Base-by-base conservation (phyloP, 2,797 vertebrate species). In the Chrysolophus pictus region DNA sequence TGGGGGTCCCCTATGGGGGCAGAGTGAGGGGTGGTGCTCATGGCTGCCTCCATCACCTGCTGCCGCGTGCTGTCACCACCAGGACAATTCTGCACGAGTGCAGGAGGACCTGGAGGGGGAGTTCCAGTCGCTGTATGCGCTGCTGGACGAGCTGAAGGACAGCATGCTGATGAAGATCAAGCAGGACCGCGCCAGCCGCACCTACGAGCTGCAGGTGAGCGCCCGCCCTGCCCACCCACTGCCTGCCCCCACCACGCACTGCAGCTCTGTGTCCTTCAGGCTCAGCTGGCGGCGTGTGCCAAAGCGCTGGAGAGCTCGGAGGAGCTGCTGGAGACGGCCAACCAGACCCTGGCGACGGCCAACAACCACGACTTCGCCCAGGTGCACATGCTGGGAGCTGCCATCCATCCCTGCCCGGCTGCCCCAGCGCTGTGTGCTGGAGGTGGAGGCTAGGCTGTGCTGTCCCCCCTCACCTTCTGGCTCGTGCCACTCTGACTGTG, bases 271-370 rank as follows among this genome's bases (percentile, higher is more conserved):
- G 73, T 67, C 73, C 16, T 1, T 9, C 97, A 99, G 99, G 99
- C 98, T 97, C 99, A 99, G 97, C 98, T 99, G 95, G 97, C 97
- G 1, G 98, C 98, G 6, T 98, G 99, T 44, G 98, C 98, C 22
- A 99, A 99, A 96, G 99, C 99, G 31, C 97, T 99, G 97, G 99
- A 99, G 98, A 99, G 98, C 92, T 99, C 99, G 0, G 99, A 99
- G 97, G 99, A 99, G 96, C 98, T 99, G 91, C 97, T 99, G 96
- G 99, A 99, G 81, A 96, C 98, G 3, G 99, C 99, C 97, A 99
- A 99, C 95, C 99, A 99, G 97, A 98, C 98, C 3, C 98, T 99
- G 33, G 98, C 98, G 95, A 98, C 98, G 7, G 97, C 98, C 0
- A 97, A 98, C 94, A 97, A 97, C 2, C 98, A 98, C 0, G 97